These are phyloP conservation scores for Threskiornis aethiopicus DNA, from an alignment of 2,797 vertebrate species.

Conservation along the genomic window DNA sequence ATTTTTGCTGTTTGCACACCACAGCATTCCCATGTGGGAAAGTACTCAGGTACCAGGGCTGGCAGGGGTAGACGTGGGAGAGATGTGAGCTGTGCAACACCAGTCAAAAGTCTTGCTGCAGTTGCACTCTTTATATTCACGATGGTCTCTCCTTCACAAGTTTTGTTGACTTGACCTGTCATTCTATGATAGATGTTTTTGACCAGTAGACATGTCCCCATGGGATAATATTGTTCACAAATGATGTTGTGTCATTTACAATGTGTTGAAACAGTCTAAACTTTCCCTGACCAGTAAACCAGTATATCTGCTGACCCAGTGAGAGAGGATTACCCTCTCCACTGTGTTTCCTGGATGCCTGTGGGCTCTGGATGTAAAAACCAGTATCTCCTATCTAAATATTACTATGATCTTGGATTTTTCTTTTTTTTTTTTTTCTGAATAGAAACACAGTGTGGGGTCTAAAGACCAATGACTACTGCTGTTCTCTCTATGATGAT, in stretches of 20 bases:
- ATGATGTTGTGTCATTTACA: not conserved
- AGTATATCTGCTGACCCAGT: not conserved
- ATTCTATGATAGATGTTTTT: not conserved
- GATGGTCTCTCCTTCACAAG: not conserved
- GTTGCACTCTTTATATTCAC: not conserved
- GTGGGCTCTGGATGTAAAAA: not conserved
- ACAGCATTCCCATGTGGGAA: not conserved
- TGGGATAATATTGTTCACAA: conserved; percentile 1
- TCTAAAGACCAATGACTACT: not conserved
- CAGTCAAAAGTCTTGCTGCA: not conserved
- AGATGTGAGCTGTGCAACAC: not conserved
- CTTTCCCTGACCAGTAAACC: not conserved
- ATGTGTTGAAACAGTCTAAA: not conserved
- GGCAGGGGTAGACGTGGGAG: not conserved
- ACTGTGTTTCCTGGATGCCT: not conserved
- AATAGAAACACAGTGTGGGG: not conserved
- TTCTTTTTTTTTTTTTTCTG: not conserved
- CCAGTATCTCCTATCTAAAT: not conserved
- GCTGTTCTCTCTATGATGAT: not conserved
- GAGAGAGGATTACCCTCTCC: not conserved
- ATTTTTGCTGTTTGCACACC: not conserved
- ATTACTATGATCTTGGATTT: not conserved
- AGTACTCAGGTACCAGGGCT: not conserved
- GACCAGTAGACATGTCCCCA: not conserved
- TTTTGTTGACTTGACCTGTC: conserved; percentile 2